Conservation (phyloP, 1,140 invertebrate species). For the Proales similis region DNA sequence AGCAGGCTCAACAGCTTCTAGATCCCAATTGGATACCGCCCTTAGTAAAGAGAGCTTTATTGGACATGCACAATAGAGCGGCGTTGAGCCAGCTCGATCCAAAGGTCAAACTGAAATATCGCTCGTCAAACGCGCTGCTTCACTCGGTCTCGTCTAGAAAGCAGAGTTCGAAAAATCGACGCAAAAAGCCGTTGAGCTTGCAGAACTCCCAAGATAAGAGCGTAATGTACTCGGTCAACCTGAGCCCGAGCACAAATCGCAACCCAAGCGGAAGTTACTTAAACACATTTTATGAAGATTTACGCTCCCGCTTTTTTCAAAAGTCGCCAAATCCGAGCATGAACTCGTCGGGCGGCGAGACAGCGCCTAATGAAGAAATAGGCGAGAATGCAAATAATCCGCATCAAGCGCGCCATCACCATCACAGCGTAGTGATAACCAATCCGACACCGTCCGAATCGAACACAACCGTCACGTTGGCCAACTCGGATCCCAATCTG, state of each 20-base stretch:
- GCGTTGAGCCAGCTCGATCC: slow-evolving; percentile 23
- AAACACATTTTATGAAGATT: slow-evolving; percentile 37
- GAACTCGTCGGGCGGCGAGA: too few relatives aligned
- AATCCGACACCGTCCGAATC: too few relatives aligned
- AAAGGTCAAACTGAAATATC: slow-evolving; percentile 26
- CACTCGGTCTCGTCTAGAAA: not conserved
- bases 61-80: slow-evolving; percentile 34
- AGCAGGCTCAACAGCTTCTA: slow-evolving; percentile 19
- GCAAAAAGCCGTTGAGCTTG: slow-evolving; percentile 28
- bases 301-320: slow-evolving; percentile 11
- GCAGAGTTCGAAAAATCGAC: not conserved
- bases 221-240: slow-evolving; percentile 1
- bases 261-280: slow-evolving; percentile 11
- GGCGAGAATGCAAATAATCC: too few relatives aligned
- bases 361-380: too few relatives aligned
- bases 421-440: too few relatives aligned
- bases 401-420: too few relatives aligned
- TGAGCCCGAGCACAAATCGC: slow-evolving; percentile 10
- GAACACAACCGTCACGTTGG: too few relatives aligned
- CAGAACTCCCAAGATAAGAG: slow-evolving; percentile 35
- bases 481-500: too few relatives aligned
- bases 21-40: slow-evolving; percentile 34
- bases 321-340: too few relatives aligned
- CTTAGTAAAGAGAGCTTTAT: slow-evolving; percentile 2
- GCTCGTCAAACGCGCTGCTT: slow-evolving; percentile 20